Evolutionary conservation across 2,113 vertebrate species (phyloP).

Genomic region (Pseudopodoces humilis): DNA sequence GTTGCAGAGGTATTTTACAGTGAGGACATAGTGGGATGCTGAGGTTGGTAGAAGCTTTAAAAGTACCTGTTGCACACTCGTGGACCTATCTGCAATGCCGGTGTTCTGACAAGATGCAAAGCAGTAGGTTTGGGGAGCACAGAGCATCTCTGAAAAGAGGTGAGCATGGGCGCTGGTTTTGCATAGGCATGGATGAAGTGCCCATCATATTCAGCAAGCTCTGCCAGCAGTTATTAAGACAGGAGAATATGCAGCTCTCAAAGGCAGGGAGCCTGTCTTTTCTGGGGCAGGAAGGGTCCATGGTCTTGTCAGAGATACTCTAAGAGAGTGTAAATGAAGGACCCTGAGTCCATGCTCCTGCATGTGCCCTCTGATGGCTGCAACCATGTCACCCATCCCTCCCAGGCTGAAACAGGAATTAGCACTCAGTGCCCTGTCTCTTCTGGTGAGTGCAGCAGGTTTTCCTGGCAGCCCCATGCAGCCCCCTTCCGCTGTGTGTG

Average conservation of each 20-base stretch:
- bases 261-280: background rate
- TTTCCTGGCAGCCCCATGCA: background rate
- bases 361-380: background rate
- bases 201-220: background rate
- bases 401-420: background rate
- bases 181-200: background rate
- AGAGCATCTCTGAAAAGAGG: background rate
- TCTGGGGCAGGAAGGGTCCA: background rate
- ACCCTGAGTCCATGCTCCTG: background rate
- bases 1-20: background rate
- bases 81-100: background rate
- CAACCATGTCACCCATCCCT: background rate
- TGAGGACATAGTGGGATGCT: background rate
- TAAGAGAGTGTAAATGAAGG: background rate
- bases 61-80: background rate
- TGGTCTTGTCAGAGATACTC: background rate
- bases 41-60: background rate
- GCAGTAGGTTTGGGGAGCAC: background rate
- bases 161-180: background rate
- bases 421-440: background rate
- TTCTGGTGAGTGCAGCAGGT: background rate
- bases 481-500: accelerated
- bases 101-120: background rate
- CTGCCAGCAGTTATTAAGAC: background rate
- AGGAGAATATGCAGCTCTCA: background rate